These are phyloP conservation scores for Dicyrtoma fusca DNA, from an alignment of 2,888 invertebrate genomes.

Conservation along the genomic window DNA sequence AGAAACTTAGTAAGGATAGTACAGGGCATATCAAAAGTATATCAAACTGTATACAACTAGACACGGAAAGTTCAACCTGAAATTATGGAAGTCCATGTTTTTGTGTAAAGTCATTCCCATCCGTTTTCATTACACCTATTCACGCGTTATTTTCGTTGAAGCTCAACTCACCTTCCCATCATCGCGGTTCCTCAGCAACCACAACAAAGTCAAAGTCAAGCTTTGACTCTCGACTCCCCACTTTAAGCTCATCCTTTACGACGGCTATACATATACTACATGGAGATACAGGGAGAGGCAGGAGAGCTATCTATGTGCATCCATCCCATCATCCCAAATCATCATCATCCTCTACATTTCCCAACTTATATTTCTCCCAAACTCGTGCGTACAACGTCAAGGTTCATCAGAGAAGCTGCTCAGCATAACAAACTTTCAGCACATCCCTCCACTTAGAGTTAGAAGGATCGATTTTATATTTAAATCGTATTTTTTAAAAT, in stretches of 20 bases:
- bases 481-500: too few species aligned
- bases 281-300: background rate
- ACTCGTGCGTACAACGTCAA: background rate
- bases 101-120: slow-evolving; percentile 11
- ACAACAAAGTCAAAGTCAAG: too few species aligned
- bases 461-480: too few species aligned
- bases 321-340: too few species aligned
- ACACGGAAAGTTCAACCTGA: too few species aligned
- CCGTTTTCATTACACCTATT: slow-evolving; percentile 7
- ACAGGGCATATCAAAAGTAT: background rate
- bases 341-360: background rate
- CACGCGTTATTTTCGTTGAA: slow-evolving; percentile 12
- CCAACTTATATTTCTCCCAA: background rate
- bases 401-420: background rate
- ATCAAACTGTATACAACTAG: background rate
- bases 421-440: too few species aligned
- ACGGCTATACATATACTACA: background rate
- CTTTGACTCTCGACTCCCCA: too few species aligned
- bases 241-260: too few species aligned
- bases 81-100: background rate
- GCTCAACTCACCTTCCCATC: slow-evolving; percentile 1
- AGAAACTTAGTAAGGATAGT: background rate
- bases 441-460: too few species aligned
- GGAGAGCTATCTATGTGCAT: background rate
- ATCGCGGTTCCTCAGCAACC: too few species aligned